A percentile compares a stretch with the other conserved stretches of the same genome.
phyloP scores from a whole-genome alignment of 2,888 invertebrate species.

The Philopedon plagiatum region DNA sequence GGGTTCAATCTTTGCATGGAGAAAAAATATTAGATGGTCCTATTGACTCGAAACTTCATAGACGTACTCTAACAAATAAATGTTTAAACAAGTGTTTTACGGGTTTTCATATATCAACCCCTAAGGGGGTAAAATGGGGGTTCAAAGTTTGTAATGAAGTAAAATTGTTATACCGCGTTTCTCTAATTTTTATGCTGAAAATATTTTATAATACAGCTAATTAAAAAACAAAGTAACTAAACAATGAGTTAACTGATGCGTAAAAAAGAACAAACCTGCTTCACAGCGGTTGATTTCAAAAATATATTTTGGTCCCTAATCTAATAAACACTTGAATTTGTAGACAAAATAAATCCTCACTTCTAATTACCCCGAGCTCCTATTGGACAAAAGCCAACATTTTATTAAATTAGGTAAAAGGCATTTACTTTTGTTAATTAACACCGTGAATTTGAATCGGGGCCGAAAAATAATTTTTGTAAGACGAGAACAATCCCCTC shows the following conservation, averaged over 20 bases:
- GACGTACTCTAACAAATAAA: no score
- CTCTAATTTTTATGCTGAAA: no score
- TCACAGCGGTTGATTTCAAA: constrained; percentile 3
- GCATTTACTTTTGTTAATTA: constrained; percentile 24
- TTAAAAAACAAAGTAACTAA: not conserved
- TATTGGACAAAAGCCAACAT: constrained; percentile 22
- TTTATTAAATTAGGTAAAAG: constrained; percentile 12
- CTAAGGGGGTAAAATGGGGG: no score
- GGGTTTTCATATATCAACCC: no score
- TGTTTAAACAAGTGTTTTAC: no score
- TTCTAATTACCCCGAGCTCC: constrained; percentile 1
- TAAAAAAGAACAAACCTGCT: constrained; percentile 8
- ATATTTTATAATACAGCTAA: not conserved
- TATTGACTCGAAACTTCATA: no score
- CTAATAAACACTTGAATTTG: constrained; percentile 14
- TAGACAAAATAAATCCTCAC: constrained; percentile 19
- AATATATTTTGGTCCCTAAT: not conserved
- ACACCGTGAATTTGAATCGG: not conserved
- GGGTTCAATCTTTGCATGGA: no score
- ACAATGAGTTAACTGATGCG: not conserved
- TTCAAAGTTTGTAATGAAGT: no score
- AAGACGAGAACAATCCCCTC: no score
- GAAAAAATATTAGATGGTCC: no score
- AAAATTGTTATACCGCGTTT: no score
- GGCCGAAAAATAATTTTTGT: not conserved